Evolutionary conservation across 1,140 invertebrate genomes (phyloP).

Genomic region (Eubasilissa regina): DNA sequence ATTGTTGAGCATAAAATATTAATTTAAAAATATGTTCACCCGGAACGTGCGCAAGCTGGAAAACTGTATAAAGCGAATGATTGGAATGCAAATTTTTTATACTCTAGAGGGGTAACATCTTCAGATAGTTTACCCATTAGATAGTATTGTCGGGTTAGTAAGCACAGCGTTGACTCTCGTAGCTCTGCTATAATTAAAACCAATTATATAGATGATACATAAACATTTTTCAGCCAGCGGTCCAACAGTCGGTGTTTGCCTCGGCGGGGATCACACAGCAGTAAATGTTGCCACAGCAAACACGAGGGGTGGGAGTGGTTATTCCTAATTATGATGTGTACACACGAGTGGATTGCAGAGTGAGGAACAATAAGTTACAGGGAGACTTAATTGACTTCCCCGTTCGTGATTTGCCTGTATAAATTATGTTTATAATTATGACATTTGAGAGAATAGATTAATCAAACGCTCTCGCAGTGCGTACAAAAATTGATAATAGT

Average conservation of each 20-base stretch:
- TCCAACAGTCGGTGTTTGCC: not conserved
- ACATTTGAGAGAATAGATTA: not conserved
- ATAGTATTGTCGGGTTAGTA: too few relatives aligned
- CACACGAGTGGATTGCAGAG: not conserved
- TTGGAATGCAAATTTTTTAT: too few relatives aligned
- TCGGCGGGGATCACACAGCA: constrained; percentile 8
- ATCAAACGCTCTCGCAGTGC: too few relatives aligned
- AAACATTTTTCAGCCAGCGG: not conserved
- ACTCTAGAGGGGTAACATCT: too few relatives aligned
- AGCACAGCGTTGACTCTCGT: too few relatives aligned
- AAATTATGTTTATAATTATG: not conserved
- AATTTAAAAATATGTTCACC: too few relatives aligned
- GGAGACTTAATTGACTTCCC: not conserved
- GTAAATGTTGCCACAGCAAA: constrained; percentile 12
- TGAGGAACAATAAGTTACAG: not conserved
- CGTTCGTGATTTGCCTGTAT: not conserved
- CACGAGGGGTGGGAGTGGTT: not conserved
- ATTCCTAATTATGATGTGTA: constrained; percentile 24
- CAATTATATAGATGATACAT: not conserved
- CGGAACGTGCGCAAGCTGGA: too few relatives aligned
- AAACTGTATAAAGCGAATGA: too few relatives aligned
- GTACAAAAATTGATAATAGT: too few relatives aligned
- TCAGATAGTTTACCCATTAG: too few relatives aligned
- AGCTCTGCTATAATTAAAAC: not conserved
- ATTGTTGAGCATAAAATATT: too few relatives aligned